These are phyloP conservation scores for Corythoichthys haematopterus DNA, from an alignment of 2,113 vertebrate genomes.

Conservation along the genomic window DNA sequence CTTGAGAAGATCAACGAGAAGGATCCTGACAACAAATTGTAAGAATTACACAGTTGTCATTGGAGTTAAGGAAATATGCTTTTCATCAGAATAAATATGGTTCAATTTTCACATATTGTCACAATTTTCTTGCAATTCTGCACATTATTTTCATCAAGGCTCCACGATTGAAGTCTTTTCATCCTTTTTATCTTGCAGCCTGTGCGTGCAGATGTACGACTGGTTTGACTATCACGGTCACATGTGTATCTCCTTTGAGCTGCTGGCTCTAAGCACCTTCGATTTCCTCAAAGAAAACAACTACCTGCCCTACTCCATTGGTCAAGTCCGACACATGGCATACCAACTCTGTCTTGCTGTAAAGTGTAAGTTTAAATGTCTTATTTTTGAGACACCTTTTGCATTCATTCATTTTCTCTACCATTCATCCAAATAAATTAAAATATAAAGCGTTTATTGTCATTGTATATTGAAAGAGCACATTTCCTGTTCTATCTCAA, in stretches of 20 bases:
- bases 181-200: constrained; percentile 39
- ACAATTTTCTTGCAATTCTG: not conserved
- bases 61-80: not conserved
- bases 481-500: not conserved
- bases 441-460: too few species aligned
- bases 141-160: not conserved
- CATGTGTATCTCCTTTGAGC: constrained; percentile 96
- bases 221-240: constrained; percentile 98
- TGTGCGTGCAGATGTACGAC: constrained; percentile 97
- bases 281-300: constrained; percentile 98
- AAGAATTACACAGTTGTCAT: constrained; percentile 14
- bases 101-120: not conserved
- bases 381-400: not conserved
- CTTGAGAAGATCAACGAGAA: constrained; percentile 93
- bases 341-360: constrained; percentile 92
- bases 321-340: constrained; percentile 94
- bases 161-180: not conserved
- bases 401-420: not conserved
- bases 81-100: not conserved
- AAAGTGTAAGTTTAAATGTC: constrained; percentile 80
- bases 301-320: constrained; percentile 90
- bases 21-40: constrained; percentile 89
- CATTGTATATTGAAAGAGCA: too few species aligned
- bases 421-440: not conserved
- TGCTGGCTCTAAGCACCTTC: constrained; percentile 95